Evolutionary conservation across 2,797 vertebrate genomes (phyloP), one percentile per base, ranked within the genome.

Genomic region (Hipposideros larvatus): DNA sequence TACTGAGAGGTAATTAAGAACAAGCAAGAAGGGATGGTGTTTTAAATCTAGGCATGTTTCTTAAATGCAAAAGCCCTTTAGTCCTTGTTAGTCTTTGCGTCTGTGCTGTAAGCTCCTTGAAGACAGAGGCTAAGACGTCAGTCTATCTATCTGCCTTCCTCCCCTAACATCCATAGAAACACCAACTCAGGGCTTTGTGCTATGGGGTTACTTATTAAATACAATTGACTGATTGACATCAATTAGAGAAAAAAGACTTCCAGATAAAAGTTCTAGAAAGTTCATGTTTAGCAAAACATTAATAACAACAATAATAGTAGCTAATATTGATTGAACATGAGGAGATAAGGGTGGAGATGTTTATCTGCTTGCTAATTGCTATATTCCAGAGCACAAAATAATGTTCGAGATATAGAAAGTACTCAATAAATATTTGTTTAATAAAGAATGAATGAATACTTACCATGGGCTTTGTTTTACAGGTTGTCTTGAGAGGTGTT

Each of bases 341-440:
- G 48, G 22, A 77, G 75, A 53, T 75, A 53, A 83, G 15, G 31
- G 57, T 9, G n/a, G 57, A 88, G 28, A 51, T 59, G 77, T 77
- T n/a, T 16, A 16, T 83, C 53, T 46, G 11, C 26, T 91, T 87
- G 19, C 66, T 61, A 73, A 34, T n/a, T 37, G 26, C 34, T 55
- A 1, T 65, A 43, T 84, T 24, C 5, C 66, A 51, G 37, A 83
- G 26, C 15, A 13, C 21, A 41, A 18, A 86, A 75, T 34, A 74
- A 61, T 75, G n/a, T 75, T 15, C 53, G 48, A 2, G n/a, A 59
- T 21, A 28, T 65, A 5, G 19, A 46, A 68, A 55, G 16, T 22
- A 51, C 71, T 68, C 4, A 11, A 8, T 82, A 79, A 73, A 77
- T 59, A 59, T 89, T 79, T 96, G 24, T 43, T 91, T 88, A 73